phyloP scores from a whole-genome alignment of 2,113 vertebrate genomes.

The Ictidomys tridecemlineatus region DNA sequence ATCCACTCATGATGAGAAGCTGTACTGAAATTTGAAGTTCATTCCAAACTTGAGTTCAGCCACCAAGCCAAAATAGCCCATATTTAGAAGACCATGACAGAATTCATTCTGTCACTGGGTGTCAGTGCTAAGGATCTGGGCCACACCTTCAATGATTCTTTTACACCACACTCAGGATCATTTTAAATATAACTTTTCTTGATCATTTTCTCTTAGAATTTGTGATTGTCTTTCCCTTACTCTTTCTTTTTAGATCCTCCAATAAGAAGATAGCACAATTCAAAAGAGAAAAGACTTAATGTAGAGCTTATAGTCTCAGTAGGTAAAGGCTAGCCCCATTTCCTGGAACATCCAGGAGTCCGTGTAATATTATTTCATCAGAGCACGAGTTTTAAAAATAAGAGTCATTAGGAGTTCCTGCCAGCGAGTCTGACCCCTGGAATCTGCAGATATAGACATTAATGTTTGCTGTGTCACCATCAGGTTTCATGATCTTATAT shows the following conservation, averaged over 20 bases:
- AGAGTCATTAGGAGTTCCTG: background rate
- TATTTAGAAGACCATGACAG: background rate
- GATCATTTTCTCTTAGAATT: background rate
- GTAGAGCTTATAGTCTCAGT: background rate
- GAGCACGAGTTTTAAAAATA: background rate
- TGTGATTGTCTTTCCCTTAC: slow-evolving; percentile 11
- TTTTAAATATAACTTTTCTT: slow-evolving; percentile 9
- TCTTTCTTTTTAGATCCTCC: slow-evolving; percentile 49
- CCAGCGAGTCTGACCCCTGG: background rate
- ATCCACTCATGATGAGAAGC: background rate
- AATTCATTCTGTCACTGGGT: background rate
- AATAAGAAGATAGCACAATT: slow-evolving; percentile 50
- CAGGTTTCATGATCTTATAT: background rate
- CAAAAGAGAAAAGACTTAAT: slow-evolving; percentile 31
- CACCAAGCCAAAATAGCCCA: background rate
- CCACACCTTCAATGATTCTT: background rate
- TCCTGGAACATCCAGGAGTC: background rate
- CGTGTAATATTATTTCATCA: background rate
- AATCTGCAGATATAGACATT: background rate
- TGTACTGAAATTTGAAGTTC: background rate
- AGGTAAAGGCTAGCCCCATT: background rate
- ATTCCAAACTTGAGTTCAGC: background rate
- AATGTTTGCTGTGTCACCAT: background rate
- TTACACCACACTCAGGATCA: background rate
- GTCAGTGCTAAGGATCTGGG: background rate